Conservation (phyloP, 2,113 vertebrate species). For the Passer domesticus region DNA sequence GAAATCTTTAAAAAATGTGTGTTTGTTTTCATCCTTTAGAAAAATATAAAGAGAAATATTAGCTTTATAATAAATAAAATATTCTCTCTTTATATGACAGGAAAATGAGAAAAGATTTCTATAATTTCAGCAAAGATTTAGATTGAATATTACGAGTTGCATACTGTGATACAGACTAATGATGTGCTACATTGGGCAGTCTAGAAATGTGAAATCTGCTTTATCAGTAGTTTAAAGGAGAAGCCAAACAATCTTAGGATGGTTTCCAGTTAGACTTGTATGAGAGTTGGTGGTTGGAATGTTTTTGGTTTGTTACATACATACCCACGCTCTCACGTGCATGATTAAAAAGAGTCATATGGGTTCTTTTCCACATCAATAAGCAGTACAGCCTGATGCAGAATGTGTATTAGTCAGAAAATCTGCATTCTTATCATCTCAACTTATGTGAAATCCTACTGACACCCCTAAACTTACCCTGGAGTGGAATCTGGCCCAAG, state of each 20-base stretch:
- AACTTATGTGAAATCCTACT: not conserved
- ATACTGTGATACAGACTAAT: not conserved
- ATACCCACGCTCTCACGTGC: accelerated
- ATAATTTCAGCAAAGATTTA: not conserved
- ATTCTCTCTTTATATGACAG: not conserved
- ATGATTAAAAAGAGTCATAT: not conserved
- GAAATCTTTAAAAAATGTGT: not conserved
- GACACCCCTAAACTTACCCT: not conserved
- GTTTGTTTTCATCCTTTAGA: not conserved
- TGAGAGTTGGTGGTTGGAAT: not conserved
- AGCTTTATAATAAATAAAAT: not conserved
- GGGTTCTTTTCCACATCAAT: not conserved
- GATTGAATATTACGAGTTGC: not conserved
- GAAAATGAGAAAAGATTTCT: not conserved
- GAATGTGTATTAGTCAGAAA: not conserved
- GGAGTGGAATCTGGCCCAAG: not conserved
- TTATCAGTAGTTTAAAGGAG: not conserved
- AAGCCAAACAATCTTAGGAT: not conserved
- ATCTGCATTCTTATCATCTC: not conserved
- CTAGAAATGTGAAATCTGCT: not conserved
- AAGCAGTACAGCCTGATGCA: not conserved
- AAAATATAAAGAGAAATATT: not conserved
- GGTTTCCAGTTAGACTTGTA: not conserved
- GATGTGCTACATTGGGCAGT: not conserved
- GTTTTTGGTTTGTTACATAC: not conserved